Evolutionary conservation across 92 coral and sea anemone genomes (phyloP).

Genomic region (Epizoanthus rinbou): DNA sequence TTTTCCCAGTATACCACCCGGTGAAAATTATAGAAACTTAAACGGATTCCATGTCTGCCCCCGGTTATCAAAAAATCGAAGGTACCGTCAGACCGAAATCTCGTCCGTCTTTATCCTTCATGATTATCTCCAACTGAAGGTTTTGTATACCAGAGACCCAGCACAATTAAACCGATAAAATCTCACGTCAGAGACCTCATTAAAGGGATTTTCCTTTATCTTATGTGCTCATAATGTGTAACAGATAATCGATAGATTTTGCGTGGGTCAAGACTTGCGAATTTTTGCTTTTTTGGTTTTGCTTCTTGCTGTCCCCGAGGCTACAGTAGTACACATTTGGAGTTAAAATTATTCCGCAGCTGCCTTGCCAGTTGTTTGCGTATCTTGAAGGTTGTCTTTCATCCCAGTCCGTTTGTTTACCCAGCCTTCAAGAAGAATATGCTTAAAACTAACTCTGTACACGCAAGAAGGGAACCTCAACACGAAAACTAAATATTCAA

Average conservation of each 20-base stretch:
- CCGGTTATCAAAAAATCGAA: background rate
- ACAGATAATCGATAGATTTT: background rate
- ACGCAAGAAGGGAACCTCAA: constrained; percentile 20
- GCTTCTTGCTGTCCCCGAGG: constrained; percentile 11
- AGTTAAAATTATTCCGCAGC: constrained; percentile 10
- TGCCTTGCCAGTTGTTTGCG: constrained; percentile 50
- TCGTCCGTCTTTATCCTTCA: background rate
- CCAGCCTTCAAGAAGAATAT: constrained; percentile 46
- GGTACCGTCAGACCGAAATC: background rate
- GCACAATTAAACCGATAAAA: constrained; percentile 20
- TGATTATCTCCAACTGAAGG: background rate
- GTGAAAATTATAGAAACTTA: constrained; percentile 27
- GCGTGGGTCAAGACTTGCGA: background rate
- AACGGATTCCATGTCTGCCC: constrained; percentile 15
- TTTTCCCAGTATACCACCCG: constrained; percentile 19
- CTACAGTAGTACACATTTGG: background rate
- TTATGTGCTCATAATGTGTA: background rate
- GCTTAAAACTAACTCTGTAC: constrained; percentile 24
- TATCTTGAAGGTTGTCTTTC: constrained; percentile 57
- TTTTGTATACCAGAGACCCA: background rate
- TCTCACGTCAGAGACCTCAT: constrained; percentile 11
- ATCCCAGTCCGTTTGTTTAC: constrained; percentile 51
- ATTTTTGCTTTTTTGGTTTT: background rate
- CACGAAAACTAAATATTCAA: constrained; percentile 41
- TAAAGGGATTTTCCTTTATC: constrained; percentile 30